Evolutionary conservation across 2,113 vertebrate genomes (phyloP).

Genomic region (Progne subis): DNA sequence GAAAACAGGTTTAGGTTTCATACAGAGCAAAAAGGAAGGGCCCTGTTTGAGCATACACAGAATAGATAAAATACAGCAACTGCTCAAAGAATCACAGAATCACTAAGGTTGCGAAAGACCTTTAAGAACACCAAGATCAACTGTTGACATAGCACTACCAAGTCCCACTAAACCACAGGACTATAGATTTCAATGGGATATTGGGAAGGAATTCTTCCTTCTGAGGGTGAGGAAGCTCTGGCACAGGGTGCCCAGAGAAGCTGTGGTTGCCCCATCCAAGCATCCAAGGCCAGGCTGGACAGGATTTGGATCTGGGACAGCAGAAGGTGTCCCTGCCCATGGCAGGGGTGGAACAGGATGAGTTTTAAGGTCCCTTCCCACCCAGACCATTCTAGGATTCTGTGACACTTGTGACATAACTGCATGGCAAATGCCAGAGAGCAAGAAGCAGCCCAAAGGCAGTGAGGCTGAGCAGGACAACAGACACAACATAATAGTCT

Average conservation of each 20-base stretch:
- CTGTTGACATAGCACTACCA: background rate
- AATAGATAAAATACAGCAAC: background rate
- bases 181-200: background rate
- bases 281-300: accelerated
- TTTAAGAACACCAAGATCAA: background rate
- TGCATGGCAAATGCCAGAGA: background rate
- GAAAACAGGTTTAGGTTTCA: background rate
- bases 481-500: background rate
- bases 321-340: background rate
- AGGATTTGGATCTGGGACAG: accelerated
- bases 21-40: background rate
- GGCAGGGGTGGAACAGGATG: background rate
- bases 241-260: background rate
- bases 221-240: accelerated
- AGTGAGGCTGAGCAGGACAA: background rate
- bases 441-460: background rate
- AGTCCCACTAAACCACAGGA: background rate
- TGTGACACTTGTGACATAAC: background rate
- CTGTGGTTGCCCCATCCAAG: background rate
- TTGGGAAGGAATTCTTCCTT: background rate
- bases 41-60: accelerated
- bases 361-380: background rate
- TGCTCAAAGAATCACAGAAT: background rate
- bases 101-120: background rate
- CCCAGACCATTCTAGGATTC: background rate